Base-by-base conservation (phyloP, 2,113 vertebrate genomes). In the Pimephales promelas region DNA sequence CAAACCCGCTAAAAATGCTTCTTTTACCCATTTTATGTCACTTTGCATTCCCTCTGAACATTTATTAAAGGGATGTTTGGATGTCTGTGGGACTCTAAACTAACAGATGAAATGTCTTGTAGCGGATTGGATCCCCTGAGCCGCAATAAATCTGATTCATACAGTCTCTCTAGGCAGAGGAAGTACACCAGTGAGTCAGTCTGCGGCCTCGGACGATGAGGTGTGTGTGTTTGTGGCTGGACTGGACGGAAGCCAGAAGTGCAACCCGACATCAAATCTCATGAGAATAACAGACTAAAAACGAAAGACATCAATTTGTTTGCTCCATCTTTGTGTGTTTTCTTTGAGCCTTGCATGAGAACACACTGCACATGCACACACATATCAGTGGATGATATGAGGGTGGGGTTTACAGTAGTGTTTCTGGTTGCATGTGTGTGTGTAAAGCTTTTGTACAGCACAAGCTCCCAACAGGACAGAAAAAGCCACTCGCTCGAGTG, bases 251-350 rank as follows among this genome's bases (percentile, higher is more conserved):
- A 64, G 77, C 71, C 87, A 86, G 73, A 57, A 26, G 16, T 84
- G 68, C 36, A 84, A 82, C 57, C 59, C 56, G 10, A 68, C 84
- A 82, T 84, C 84, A 84, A 77, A 84, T 84, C 85, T 86, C 66
- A 78, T 45, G 77, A 86, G 31, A 45, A 64, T 45, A 61, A 61
- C 75, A 79, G 31, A 34, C 40, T 54, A 84, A 61, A 79, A 79
- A 66, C n/a, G 52, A 3, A 57, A 61, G 34, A 78, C 36, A 61
- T 77, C 47, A 18, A 31, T 49, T 57, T 1, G 10, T 28, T 26
- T 28, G 52, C 66, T 40, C 52, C 18, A 26, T 79, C 81, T 62
- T 76, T 79, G 52, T 54, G 18, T 66, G 45, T 28, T 28, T 40
- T 80, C 49, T 54, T 3, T 40, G 34, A 34, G 3, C 14, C 28